These are phyloP conservation scores for Scartelaos histophorus DNA, from an alignment of 2,113 vertebrate genomes.

Conservation along the genomic window DNA sequence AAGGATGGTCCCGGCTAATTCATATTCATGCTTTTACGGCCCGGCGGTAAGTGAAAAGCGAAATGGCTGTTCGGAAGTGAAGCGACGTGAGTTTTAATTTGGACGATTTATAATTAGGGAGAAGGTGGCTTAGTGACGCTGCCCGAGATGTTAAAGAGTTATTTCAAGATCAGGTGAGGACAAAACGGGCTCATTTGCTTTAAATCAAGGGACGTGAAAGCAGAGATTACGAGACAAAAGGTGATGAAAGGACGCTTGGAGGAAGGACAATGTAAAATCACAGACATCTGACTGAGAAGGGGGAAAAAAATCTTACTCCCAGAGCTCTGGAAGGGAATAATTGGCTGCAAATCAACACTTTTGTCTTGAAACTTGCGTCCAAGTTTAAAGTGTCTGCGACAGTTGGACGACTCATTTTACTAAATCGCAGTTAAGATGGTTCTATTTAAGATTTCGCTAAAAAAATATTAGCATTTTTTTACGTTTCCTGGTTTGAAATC, in stretches of 20 bases:
- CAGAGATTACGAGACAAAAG: not conserved
- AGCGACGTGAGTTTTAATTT: conserved; percentile 39
- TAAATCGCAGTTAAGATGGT: no score
- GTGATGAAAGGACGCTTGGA: not conserved
- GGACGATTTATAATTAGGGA: conserved; percentile 25
- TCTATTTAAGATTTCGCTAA: no score
- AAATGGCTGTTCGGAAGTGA: conserved; percentile 53
- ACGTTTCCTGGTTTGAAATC: no score
- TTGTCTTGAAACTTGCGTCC: not conserved
- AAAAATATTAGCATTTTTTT: no score
- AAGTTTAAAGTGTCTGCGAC: no score
- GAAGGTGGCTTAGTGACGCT: not conserved
- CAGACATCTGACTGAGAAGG: not conserved
- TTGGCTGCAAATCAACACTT: no score
- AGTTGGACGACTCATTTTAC: no score
- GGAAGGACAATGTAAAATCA: not conserved
- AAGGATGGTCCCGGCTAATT: conserved; percentile 64
- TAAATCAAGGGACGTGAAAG: not conserved
- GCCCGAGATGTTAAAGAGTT: not conserved
- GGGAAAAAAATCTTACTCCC: no score
- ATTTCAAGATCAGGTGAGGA: not conserved
- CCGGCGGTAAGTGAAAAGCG: conserved; percentile 56
- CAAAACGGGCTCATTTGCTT: not conserved
- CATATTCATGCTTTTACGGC: conserved; percentile 63
- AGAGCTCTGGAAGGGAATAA: no score